Evolutionary conservation across 2,888 invertebrate species (phyloP).

Genomic region (Epirrita christyi): DNA sequence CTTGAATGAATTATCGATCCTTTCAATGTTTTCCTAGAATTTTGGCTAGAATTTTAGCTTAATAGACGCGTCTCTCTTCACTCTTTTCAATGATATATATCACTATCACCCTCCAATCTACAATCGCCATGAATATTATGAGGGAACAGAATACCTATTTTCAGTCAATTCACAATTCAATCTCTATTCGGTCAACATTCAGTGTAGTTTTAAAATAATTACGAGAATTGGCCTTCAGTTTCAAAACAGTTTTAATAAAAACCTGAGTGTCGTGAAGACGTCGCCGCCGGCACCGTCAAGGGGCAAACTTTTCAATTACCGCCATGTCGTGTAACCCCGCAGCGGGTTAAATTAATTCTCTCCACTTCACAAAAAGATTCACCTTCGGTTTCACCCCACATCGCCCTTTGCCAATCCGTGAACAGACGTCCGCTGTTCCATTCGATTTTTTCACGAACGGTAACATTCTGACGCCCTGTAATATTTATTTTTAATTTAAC

Average conservation of each 20-base stretch:
- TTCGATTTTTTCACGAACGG: slow-evolving; percentile 58
- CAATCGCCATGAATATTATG: too few species aligned
- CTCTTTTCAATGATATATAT: too few species aligned
- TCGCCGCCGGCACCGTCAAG: slow-evolving; percentile 47
- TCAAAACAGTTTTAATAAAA: slow-evolving; percentile 1
- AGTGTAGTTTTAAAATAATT: too few species aligned
- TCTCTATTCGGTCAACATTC: too few species aligned
- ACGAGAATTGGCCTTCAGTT: too few species aligned
- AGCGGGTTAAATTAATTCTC: slow-evolving; percentile 85
- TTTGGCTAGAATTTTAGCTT: too few species aligned
- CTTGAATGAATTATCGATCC: too few species aligned
- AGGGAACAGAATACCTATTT: too few species aligned
- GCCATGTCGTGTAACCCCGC: slow-evolving; percentile 83
- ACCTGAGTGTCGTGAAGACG: slow-evolving; percentile 53
- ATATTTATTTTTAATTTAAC: slow-evolving; percentile 85
- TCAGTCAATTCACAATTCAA: too few species aligned
- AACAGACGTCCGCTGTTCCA: slow-evolving; percentile 69
- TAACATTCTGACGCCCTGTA: slow-evolving; percentile 84
- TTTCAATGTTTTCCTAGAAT: too few species aligned
- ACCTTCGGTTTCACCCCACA: slow-evolving; percentile 61
- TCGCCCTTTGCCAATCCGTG: slow-evolving; percentile 64
- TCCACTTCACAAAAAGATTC: slow-evolving; percentile 85
- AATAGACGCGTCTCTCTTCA: too few species aligned
- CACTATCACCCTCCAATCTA: too few species aligned
- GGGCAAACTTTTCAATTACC: slow-evolving; percentile 42